Base-by-base conservation (phyloP, 1,140 invertebrate genomes). In the Aphis craccivora region DNA sequence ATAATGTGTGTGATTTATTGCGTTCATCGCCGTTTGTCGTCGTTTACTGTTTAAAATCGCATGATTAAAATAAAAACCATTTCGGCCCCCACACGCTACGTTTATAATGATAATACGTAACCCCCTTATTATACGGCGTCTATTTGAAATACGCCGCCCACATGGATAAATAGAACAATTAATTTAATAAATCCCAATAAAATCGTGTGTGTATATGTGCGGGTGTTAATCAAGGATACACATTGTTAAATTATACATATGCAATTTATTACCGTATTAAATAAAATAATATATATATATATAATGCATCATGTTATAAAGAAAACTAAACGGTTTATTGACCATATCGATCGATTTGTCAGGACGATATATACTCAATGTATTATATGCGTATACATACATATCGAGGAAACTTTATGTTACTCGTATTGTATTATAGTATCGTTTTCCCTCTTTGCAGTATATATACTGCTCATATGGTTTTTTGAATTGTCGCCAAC, bases 401-500 rank as follows among this genome's bases (percentile, higher is more conserved):
- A 4, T 25, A 84, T 43, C 2, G 35, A 86, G 25, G 11, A 23
- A 43, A 48, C 25, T 87, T 40, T 87, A 87, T 48, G 20, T 11
- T 45, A 40, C 40, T 45, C 84, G 84, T 48, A 25, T 43, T 9
- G 25, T 25, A 43, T 53, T 11, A 40, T 11, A 40, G 37, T 40
- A 40, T 9, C 22, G 37, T 48, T 14, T 55, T 89, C 87, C 25
- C 87, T 53, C 35, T 37, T 37, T 23, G 22, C 25, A 30, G 2
- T 2, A 81, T 40, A 45, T 2, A 81, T 40, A 45, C 45, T 45
- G 37, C 60, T 90, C 55, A 43, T 67, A 67, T 40, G 60, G 45
- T 45, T 51, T 83, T 76, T 92, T 91, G 90, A 91, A 91, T 76
- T 48, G 90, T 92, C 90, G 90, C 90, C 90, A 92, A 92, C 76